phyloP scores from a whole-genome alignment of 2,797 vertebrate species.

The Rhinella marina region DNA sequence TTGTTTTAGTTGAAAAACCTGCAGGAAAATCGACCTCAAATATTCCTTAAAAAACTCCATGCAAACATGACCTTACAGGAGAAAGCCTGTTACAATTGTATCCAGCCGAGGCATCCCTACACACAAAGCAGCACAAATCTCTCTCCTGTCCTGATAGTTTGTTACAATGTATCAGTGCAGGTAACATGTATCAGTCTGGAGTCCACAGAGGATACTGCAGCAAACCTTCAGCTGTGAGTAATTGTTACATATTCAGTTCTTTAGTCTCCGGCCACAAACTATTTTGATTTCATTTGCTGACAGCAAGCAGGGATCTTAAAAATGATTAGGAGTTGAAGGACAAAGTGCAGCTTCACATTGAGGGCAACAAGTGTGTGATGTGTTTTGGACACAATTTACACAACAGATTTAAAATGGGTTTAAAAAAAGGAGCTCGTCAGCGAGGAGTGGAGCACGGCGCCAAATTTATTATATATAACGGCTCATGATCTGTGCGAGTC shows the following conservation, averaged over 20 bases:
- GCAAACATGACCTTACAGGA: no score
- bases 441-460: no score
- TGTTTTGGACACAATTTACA: no score
- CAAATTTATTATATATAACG: no score
- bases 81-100: no score
- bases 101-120: no score
- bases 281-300: not conserved
- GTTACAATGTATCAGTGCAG: not conserved
- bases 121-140: not conserved
- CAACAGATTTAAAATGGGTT: no score
- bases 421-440: no score
- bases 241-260: not conserved
- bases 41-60: no score
- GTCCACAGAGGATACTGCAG: not conserved
- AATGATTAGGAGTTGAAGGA: not conserved
- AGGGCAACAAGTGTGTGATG: no score
- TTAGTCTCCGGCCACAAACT: not conserved
- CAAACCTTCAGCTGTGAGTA: not conserved
- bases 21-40: no score
- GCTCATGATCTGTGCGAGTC: not conserved
- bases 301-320: not conserved
- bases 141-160: not conserved
- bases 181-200: not conserved
- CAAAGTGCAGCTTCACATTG: not conserved
- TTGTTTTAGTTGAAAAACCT: no score